phyloP scores from a whole-genome alignment of 2,113 vertebrate species.

The Salvator merianae region DNA sequence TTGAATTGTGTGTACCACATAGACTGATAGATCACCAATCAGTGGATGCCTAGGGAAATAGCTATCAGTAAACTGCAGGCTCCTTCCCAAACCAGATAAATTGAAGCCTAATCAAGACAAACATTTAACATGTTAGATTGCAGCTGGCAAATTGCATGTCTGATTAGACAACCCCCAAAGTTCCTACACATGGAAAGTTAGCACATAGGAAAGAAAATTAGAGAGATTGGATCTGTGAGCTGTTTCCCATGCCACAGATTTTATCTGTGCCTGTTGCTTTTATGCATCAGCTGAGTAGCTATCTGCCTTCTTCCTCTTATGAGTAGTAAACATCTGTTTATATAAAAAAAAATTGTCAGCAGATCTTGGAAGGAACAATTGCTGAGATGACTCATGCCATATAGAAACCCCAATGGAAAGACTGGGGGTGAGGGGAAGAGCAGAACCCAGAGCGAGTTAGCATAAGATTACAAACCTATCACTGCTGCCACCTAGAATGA shows the following conservation, averaged over 20 bases:
- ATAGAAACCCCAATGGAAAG: not conserved
- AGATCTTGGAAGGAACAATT: not conserved
- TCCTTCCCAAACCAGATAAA: not conserved
- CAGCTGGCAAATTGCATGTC: not conserved
- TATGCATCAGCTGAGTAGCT: not conserved
- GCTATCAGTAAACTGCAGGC: not conserved
- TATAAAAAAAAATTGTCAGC: not conserved
- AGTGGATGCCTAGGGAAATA: not conserved
- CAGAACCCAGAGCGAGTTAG: not conserved
- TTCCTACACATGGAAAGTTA: not conserved
- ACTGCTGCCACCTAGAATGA: slow-evolving; percentile 5
- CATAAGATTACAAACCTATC: not conserved
- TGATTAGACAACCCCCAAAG: not conserved
- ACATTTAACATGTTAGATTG: not conserved
- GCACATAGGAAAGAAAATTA: not conserved
- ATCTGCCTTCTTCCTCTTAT: not conserved
- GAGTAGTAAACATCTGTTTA: not conserved
- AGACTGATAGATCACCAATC: not conserved
- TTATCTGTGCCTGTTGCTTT: not conserved
- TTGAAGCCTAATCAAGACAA: not conserved
- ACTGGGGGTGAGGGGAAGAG: not conserved
- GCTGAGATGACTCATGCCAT: not conserved
- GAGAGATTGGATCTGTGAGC: not conserved
- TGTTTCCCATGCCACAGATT: not conserved
- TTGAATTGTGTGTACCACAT: not conserved